phyloP scores from a whole-genome alignment of 2,888 invertebrate species.

The Eristalis intricaria region DNA sequence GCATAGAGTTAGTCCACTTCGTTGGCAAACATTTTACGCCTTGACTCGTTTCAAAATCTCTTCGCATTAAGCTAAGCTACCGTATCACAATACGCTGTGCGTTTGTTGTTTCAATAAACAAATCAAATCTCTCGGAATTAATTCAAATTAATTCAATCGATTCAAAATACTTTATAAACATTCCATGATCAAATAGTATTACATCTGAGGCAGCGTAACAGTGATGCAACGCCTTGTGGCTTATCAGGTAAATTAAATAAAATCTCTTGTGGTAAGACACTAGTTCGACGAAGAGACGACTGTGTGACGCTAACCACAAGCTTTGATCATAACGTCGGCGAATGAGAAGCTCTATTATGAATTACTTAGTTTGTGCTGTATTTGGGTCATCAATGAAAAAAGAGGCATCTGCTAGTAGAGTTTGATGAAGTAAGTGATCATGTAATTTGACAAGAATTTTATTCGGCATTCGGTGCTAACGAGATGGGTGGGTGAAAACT shows the following conservation, averaged over 20 bases:
- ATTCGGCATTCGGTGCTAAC: no score
- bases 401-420: background rate
- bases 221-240: conserved; percentile 4
- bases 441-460: no score
- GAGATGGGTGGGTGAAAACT: no score
- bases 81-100: background rate
- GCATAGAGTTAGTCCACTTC: background rate
- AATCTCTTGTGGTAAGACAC: background rate
- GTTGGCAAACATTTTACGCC: background rate
- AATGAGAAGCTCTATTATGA: background rate
- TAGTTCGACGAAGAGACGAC: background rate
- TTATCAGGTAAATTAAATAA: conserved; percentile 9
- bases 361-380: background rate
- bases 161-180: conserved; percentile 12
- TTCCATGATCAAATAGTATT: background rate
- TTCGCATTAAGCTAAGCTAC: background rate
- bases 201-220: background rate
- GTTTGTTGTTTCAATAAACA: background rate
- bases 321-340: conserved; percentile 3
- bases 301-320: conserved; percentile 22
- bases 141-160: background rate
- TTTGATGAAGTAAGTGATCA: background rate
- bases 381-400: background rate
- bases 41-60: background rate
- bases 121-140: background rate